These are phyloP conservation scores for Lithophane semibrunnea DNA, from an alignment of 2,888 invertebrate genomes.

Conservation along the genomic window DNA sequence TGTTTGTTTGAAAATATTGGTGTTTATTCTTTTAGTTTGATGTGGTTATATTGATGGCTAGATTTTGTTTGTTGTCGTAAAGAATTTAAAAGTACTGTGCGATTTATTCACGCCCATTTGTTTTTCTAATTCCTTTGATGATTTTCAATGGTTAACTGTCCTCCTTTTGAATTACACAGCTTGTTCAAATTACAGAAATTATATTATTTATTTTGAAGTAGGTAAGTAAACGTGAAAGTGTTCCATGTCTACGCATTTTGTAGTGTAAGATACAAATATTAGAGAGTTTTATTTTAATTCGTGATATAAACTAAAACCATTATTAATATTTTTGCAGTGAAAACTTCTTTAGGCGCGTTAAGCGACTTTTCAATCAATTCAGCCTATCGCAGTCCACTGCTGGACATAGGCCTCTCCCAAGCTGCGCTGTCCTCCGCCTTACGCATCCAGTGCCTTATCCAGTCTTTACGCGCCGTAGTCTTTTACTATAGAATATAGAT, in stretches of 20 bases:
- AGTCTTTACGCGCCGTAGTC: no score
- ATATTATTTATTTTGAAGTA: background rate
- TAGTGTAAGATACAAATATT: background rate
- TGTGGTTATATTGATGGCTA: conserved; percentile 26
- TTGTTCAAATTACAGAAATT: background rate
- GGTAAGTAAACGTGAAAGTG: background rate
- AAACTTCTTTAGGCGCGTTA: no score
- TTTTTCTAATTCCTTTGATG: conserved; percentile 5
- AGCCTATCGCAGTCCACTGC: no score
- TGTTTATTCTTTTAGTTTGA: conserved; percentile 33
- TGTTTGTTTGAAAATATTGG: conserved; percentile 54
- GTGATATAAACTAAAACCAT: background rate
- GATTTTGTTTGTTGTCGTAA: conserved; percentile 9
- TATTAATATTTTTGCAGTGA: background rate
- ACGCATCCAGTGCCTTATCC: no score
- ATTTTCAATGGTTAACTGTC: background rate
- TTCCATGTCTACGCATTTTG: background rate
- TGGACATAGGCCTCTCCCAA: no score
- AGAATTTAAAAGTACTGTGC: background rate
- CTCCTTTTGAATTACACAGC: background rate
- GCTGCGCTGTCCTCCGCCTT: no score
- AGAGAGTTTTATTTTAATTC: background rate
- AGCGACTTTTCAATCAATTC: no score
- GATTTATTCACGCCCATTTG: background rate
- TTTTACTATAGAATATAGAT: no score